Evolutionary conservation across 2,113 vertebrate species (phyloP).

Genomic region (Cottus gobio): DNA sequence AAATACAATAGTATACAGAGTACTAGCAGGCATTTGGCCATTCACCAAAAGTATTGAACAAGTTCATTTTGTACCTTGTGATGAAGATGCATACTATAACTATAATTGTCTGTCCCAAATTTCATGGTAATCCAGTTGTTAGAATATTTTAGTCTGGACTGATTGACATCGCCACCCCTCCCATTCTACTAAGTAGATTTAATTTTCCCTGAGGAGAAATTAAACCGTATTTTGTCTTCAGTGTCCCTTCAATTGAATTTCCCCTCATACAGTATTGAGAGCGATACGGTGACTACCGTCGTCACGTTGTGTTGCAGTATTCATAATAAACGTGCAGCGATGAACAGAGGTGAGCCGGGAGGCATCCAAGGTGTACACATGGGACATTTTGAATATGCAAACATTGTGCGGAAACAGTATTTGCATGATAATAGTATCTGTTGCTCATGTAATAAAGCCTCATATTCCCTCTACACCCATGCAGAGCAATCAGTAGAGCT

Average conservation of each 20-base stretch:
- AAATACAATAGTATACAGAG: not conserved
- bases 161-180: not conserved
- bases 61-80: not conserved
- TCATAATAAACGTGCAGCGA: constrained; percentile 4
- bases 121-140: not conserved
- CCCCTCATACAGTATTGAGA: not conserved
- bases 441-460: constrained; percentile 20
- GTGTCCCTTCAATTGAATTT: not conserved
- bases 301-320: not conserved
- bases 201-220: not conserved
- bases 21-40: not conserved
- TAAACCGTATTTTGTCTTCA: not conserved
- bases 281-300: not conserved
- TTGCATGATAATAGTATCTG: constrained; percentile 51
- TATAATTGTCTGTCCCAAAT: not conserved
- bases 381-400: constrained; percentile 51
- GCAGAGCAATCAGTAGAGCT: constrained; percentile 25
- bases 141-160: not conserved
- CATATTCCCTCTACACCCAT: constrained; percentile 18
- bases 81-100: not conserved
- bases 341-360: constrained; percentile 22
- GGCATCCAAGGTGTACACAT: not conserved
- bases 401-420: constrained; percentile 40
- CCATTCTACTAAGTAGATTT: not conserved
- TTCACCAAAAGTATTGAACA: not conserved